phyloP scores from a whole-genome alignment of 2,797 vertebrate genomes.

The Pseudopleuronectes americanus region DNA sequence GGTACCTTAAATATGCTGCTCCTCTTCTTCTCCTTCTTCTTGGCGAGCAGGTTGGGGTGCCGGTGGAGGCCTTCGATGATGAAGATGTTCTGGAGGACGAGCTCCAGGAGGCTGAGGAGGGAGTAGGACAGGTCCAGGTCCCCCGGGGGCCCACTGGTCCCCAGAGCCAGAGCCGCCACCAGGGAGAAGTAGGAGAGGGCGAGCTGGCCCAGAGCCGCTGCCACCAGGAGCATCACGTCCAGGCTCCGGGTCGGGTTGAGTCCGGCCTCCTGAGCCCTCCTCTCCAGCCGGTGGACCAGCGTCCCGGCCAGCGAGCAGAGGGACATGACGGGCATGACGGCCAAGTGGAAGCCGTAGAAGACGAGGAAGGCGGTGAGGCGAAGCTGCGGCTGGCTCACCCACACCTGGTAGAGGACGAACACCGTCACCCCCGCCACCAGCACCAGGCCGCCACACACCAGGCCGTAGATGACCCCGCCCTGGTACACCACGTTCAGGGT shows the following conservation, averaged over 20 bases:
- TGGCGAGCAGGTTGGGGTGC: conserved; percentile 50
- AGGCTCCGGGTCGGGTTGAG: conserved; percentile 91
- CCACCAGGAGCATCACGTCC: conserved; percentile 88
- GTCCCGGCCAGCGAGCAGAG: conserved; percentile 81
- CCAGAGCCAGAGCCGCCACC: conserved; percentile 85
- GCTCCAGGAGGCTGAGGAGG: conserved; percentile 87
- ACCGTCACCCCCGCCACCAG: conserved; percentile 77
- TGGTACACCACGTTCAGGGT: conserved; percentile 70
- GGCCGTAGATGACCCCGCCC: conserved; percentile 79
- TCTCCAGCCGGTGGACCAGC: conserved; percentile 84
- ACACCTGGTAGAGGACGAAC: conserved; percentile 90
- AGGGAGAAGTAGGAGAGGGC: conserved; percentile 90
- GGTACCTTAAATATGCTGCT: conserved; percentile 63
- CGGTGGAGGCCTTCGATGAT: conserved; percentile 90
- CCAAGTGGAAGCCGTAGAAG: conserved; percentile 88
- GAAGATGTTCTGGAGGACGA: conserved; percentile 91
- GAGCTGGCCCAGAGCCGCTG: conserved; percentile 85
- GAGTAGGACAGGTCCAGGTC: conserved; percentile 88
- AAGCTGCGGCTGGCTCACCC: conserved; percentile 64
- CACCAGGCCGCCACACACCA: conserved; percentile 77
- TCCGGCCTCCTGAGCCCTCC: conserved; percentile 75
- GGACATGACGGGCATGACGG: conserved; percentile 86
- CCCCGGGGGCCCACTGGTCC: conserved; percentile 71
- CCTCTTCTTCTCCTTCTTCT: conserved; percentile 36
- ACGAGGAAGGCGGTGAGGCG: conserved; percentile 78